Base-by-base conservation (phyloP, 2,797 vertebrate genomes). In the Tapera naevia region DNA sequence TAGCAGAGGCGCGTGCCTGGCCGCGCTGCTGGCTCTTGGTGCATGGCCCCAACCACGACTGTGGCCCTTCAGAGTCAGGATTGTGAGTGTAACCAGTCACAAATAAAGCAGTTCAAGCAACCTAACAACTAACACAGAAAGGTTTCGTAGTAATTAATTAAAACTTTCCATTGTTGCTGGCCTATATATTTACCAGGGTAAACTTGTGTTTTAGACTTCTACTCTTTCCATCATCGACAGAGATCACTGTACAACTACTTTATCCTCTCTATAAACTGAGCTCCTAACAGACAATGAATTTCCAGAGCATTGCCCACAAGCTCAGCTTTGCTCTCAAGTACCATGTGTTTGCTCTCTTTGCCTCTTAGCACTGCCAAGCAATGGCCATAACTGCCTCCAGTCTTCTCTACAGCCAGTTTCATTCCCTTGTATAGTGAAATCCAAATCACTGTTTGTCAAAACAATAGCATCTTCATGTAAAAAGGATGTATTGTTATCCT, bases 361-460 rank as follows among this genome's bases (percentile, higher is more conserved):
- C 39, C 43, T 61, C 61, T 56, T 35, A 24, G 56, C 32, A 4
- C 13, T n/a, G 51, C 75, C 32, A 53, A 56, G 37, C 48, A 83
- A 41, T 7, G 17, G 37, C 53, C 39, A 32, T 27, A 37, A 21
- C 11, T 41, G 17, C 58, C 46, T 25, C 43, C 0, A 0, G 6
- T 35, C n/a, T 39, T 61, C 51, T 46, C 18, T 21, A 32, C 17
- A 35, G 43, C 14, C 23, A 41, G 17, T 27, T 35, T 30, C 79
- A 35, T 60, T 39, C n/a, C 39, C 18, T 13, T 48, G 7, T 28
- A 7, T 17, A 61, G 57, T 9, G 12, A 90, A 83, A 86, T 76
- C 46, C 61, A 82, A 73, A 19, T 5, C 48, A 48, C 22, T 5
- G 16, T 39, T 88, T 88, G 64, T 53, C 54, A 69, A 7, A 8